Evolutionary conservation across 2,888 invertebrate species (phyloP), one percentile per base, ranked within the genome.

Genomic region (Lasioglossum morio): DNA sequence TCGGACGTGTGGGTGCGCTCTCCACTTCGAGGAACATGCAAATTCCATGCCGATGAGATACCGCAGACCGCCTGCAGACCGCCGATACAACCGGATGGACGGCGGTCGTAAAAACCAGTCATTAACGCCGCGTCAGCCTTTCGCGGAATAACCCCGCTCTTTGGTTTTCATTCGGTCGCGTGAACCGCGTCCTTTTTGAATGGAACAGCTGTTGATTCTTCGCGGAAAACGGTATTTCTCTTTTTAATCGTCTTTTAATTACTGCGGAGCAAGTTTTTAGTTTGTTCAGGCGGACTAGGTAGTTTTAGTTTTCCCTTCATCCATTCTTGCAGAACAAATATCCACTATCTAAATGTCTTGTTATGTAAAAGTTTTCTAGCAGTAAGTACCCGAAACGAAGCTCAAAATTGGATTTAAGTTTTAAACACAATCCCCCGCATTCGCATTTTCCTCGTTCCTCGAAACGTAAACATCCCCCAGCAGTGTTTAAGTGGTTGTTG

Each of bases 1-100:
- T 79, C 72, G 70, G 53, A 40, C 72, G 87, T 77, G 90, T 88
- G 87, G 77, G 84, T 81, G 85, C 73, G 40, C 76, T 19, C 23
- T 78, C 57, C 77, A 73, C 87, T 86, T 92, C 87, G 85, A 37
- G 79, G 87, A 88, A 86, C 81, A 72, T 82, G 83, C 60, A 86
- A 87, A 89, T 91, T 90, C 89, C 89, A 76, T 84, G 80, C 76
- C 87, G 84, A 88, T 85, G 90, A 83, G 84, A 79, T 79, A 84
- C 74, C 72, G 72, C 72, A 72, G 78, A 78, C 85, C 75, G 86
- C 81, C 75, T 84, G 78, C 75, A 78, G 72, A 76, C 81, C 81
- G 85, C 34, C 85, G 86, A 77, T 76, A 66, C 79, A 86, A 81
- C 85, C 86, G 86, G 86, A 79, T 73, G 85, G 73, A 34, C 72